phyloP scores from a whole-genome alignment of 1,140 invertebrate species.

The Drosophila saltans region DNA sequence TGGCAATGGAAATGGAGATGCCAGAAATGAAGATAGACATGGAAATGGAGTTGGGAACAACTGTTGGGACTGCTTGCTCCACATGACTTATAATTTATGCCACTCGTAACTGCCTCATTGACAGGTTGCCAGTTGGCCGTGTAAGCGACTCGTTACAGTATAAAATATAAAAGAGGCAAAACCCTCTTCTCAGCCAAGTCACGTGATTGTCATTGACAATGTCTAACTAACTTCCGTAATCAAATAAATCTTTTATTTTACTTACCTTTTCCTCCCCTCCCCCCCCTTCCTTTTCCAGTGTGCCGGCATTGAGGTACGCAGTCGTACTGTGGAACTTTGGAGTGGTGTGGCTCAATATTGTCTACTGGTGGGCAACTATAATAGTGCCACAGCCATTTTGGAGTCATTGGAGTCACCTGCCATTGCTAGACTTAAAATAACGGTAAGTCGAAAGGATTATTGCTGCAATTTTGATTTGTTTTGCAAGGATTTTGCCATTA shows the following conservation, averaged over 20 bases:
- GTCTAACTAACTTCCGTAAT: constrained; percentile 63
- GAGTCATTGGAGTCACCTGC: constrained; percentile 78
- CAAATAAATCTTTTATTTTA: constrained; percentile 43
- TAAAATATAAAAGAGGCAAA: constrained; percentile 9
- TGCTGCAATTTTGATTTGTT: not conserved
- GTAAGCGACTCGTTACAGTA: constrained; percentile 44
- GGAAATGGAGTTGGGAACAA: constrained; percentile 3
- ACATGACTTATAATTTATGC: constrained; percentile 57
- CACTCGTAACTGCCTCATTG: constrained; percentile 59
- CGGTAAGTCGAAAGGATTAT: constrained; percentile 58
- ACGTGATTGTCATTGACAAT: constrained; percentile 14
- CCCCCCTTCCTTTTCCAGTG: constrained; percentile 43
- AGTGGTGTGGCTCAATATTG: constrained; percentile 75
- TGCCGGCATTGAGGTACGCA: constrained; percentile 64
- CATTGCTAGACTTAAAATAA: constrained; percentile 78
- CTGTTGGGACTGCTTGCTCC: constrained; percentile 3
- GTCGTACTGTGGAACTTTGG: constrained; percentile 70
- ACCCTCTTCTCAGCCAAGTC: constrained; percentile 24
- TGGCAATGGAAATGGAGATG: not conserved
- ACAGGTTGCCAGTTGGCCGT: constrained; percentile 57
- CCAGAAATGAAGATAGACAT: constrained; percentile 1
- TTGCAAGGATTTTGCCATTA: not conserved
- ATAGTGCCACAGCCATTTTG: constrained; percentile 76
- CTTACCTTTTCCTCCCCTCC: not conserved
- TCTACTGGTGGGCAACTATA: constrained; percentile 74